These are phyloP conservation scores for Sinocyclocheilus rhinocerous DNA, from an alignment of 2,113 vertebrate species.

Conservation along the genomic window DNA sequence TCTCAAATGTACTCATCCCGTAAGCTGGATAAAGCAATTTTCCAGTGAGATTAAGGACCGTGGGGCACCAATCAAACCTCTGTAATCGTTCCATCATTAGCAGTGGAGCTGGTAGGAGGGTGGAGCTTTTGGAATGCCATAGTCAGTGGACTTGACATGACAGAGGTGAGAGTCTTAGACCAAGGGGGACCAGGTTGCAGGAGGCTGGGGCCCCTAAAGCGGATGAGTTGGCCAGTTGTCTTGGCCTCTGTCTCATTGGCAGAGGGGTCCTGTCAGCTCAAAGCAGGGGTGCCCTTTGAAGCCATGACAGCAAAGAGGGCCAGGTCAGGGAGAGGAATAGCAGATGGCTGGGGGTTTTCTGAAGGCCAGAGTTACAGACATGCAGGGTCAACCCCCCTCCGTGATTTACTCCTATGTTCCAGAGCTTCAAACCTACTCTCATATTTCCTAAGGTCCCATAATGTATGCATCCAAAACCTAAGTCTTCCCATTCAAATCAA, in stretches of 20 bases:
- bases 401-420: slow-evolving; percentile 68
- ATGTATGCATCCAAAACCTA: not conserved
- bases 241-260: slow-evolving; percentile 49
- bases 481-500: not conserved
- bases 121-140: not conserved
- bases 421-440: not conserved
- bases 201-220: slow-evolving; percentile 39
- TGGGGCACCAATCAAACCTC: not conserved
- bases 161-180: slow-evolving; percentile 30
- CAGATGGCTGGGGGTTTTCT: slow-evolving; percentile 54
- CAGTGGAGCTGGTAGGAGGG: not conserved
- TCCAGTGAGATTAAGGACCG: not conserved
- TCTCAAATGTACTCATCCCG: not conserved
- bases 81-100: not conserved
- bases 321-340: slow-evolving; percentile 66
- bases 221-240: slow-evolving; percentile 24
- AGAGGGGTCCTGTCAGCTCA: slow-evolving; percentile 66
- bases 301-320: slow-evolving; percentile 63
- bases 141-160: slow-evolving; percentile 25
- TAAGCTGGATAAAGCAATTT: not conserved
- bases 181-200: slow-evolving; percentile 35
- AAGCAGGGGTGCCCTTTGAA: slow-evolving; percentile 63
- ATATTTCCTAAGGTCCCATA: not conserved
- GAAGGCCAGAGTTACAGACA: slow-evolving; percentile 51
- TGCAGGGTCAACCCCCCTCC: slow-evolving; percentile 56